Evolutionary conservation across 2,797 vertebrate species (phyloP).

Genomic region (Aythya fuligula): DNA sequence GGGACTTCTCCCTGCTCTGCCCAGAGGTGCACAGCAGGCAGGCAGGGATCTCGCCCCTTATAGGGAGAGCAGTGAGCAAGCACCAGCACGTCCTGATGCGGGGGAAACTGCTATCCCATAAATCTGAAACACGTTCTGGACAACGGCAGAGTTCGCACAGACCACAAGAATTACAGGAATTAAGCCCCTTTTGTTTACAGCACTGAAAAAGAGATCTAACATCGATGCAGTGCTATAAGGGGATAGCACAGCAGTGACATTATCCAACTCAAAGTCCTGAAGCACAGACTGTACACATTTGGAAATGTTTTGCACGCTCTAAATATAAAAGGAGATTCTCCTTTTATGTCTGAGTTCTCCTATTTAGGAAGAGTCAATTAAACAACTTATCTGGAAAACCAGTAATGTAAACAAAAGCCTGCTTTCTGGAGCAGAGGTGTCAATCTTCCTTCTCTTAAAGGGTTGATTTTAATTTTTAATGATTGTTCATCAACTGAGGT

Average conservation of each 20-base stretch:
- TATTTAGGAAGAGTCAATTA: slow-evolving; percentile 50
- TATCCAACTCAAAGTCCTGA: not conserved
- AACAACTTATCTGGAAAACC: slow-evolving; percentile 1
- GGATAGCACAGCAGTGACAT: not conserved
- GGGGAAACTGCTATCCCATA: slow-evolving; percentile 44
- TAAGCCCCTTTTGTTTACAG: slow-evolving; percentile 23
- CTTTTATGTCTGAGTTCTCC: not conserved
- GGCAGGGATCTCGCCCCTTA: slow-evolving; percentile 14
- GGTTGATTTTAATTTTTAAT: not conserved
- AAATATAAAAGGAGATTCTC: not conserved
- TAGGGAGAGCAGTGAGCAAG: slow-evolving; percentile 35
- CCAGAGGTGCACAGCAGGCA: not conserved
- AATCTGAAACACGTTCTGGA: slow-evolving; percentile 40
- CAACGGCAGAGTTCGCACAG: slow-evolving; percentile 29
- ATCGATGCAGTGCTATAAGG: not conserved
- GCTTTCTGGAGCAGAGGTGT: not conserved
- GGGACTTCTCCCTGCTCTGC: not conserved
- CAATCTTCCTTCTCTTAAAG: not conserved
- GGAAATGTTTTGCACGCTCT: not conserved
- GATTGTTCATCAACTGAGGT: not conserved
- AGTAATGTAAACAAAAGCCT: not conserved
- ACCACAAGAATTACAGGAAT: slow-evolving; percentile 62
- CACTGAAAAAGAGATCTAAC: not conserved
- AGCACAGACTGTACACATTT: not conserved
- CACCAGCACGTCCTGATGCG: not conserved